A percentile compares a stretch with the other conserved stretches of the same genome.
Conservation (phyloP, 2,888 invertebrate genomes). For the Platycheirus rosarum region DNA sequence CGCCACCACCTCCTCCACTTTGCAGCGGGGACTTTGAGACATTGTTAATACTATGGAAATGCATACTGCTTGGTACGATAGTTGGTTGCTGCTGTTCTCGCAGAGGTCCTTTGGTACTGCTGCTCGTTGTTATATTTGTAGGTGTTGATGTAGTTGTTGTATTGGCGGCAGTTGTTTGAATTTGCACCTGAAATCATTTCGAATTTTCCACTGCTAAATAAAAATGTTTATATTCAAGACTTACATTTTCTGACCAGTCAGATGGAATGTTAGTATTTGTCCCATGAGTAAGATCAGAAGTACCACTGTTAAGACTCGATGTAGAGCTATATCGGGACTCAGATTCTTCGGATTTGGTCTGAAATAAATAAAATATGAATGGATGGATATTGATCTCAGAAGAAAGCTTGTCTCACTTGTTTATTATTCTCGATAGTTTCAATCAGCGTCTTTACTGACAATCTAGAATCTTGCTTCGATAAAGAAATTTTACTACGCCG, state of each 20-base stretch:
- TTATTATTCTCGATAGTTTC: constrained; percentile 95
- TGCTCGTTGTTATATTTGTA: constrained; percentile 72
- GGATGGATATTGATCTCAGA: constrained; percentile 18
- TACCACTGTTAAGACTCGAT: constrained; percentile 85
- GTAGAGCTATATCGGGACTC: constrained; percentile 87
- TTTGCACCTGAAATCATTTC: too few species aligned
- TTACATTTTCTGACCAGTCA: constrained; percentile 82
- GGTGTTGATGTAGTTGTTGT: constrained; percentile 69
- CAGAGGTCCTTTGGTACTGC: constrained; percentile 82
- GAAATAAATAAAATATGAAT: too few species aligned
- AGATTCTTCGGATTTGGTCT: constrained; percentile 81
- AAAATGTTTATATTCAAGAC: constrained; percentile 39
- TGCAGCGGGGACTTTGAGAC: constrained; percentile 79
- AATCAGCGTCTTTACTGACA: constrained; percentile 95
- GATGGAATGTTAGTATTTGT: constrained; percentile 75
- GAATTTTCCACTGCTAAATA: too few species aligned
- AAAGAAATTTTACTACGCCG: constrained; percentile 84
- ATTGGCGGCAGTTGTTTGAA: constrained; percentile 75
- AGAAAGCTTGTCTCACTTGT: constrained; percentile 83
- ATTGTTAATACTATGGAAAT: constrained; percentile 79
- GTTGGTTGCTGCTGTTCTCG: constrained; percentile 82
- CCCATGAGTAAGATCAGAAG: constrained; percentile 82
- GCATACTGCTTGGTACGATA: constrained; percentile 78
- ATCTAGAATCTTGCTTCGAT: constrained; percentile 86
- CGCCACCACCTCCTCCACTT: constrained; percentile 75